Evolutionary conservation across 2,888 invertebrate species (phyloP), one percentile per base, ranked within the genome.

Genomic region (Rambutsinella grinnellia): DNA sequence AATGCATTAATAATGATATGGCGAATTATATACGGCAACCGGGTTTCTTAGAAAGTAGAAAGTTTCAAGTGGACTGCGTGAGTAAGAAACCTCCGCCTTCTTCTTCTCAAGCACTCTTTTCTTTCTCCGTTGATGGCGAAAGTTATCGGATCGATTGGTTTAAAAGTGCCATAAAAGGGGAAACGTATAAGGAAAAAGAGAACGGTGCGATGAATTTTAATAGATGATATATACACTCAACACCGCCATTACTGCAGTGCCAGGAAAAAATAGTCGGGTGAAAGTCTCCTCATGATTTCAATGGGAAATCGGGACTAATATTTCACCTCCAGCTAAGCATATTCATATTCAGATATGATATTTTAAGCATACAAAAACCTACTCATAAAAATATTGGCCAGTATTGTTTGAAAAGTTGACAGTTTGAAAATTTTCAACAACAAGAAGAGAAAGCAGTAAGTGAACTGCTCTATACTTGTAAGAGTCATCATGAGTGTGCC

Each of bases 161-260:
- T 24, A 61, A 61, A 61, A 61, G 61, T 47, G n/a, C 47, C 47
- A 47, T 13, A 61, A 46, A 68, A 54, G 47, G 56, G 46, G 26
- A 17, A 51, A 19, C n/a, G 36, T 36, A 58, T 36, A 58, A 27
- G 13, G 24, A 47, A 24, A n/a, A n/a, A n/a, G 3, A 47, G 49
- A 28, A 17, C 24, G 26, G 44, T 54, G 63, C n/a, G 27, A 44
- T 2, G 63, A 70, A 63, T 63, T 62, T 56, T 56, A 66, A 66
- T 56, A 24, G 26, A 8, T 49, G 21, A n/a, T 46, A 36, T 10
- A 28, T 21, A 21, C 24, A 58, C 24, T 54, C 23, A 36, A 13
- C 13, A 13, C 6, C 13, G 36, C 36, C 36, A 13, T 36, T 36
- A 36, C 36, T 36, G 36, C 36, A 36, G 36, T 36, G 36, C 13